Evolutionary conservation across 2,797 vertebrate species (phyloP).

Genomic region (Coilia nasus): DNA sequence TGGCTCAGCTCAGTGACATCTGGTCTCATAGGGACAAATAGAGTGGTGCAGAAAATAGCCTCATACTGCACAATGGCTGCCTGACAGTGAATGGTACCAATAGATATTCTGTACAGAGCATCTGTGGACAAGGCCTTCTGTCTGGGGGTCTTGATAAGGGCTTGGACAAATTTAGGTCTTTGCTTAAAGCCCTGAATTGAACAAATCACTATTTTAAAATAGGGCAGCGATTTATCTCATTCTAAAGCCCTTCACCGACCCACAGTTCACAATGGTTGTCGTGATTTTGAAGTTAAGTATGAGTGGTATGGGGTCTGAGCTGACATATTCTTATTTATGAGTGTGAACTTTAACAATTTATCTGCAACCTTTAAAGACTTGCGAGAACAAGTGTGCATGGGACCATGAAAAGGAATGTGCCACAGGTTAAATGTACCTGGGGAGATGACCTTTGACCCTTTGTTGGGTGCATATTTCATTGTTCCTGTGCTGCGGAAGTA

Average conservation of each 20-base stretch:
- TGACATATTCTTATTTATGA: neutral
- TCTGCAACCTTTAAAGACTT: neutral
- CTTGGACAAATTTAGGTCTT: neutral
- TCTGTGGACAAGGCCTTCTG: neutral
- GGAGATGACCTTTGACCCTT: neutral
- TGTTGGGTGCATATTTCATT: no score
- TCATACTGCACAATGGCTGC: neutral
- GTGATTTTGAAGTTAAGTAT: neutral
- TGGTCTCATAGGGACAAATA: neutral
- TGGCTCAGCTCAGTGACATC: neutral
- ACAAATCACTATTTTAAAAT: neutral
- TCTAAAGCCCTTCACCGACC: neutral
- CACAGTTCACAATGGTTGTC: neutral
- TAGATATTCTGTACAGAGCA: neutral
- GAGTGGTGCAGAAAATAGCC: neutral
- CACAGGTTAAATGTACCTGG: slow-evolving; percentile 7
- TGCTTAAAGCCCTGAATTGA: neutral
- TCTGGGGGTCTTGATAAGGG: neutral
- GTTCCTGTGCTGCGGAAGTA: neutral
- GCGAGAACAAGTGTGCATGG: neutral
- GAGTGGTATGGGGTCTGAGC: neutral
- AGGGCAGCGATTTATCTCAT: neutral
- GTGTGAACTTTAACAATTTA: neutral
- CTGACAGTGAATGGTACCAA: neutral
- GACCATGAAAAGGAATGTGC: slow-evolving; percentile 12